Base-by-base conservation (phyloP, 2,113 vertebrate genomes). In the Coturnix japonica region DNA sequence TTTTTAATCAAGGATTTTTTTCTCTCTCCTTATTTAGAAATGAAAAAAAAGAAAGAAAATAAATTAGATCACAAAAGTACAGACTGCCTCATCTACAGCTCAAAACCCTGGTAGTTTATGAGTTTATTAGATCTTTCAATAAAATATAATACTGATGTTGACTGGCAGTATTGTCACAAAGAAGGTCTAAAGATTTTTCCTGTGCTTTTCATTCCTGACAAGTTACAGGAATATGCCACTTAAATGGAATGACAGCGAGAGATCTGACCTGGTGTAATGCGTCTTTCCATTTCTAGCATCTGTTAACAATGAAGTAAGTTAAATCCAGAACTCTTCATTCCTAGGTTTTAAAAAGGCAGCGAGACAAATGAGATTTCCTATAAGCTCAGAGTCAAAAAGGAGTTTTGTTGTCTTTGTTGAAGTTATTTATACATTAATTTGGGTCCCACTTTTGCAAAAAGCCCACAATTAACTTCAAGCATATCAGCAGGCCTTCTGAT, bases 221-320 rank as follows among this genome's bases (percentile, higher is more conserved):
- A 93, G 66, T 75, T 89, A 85, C 82, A 96, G 82, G 96, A 95
- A 95, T 91, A 86, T 69, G 82, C 84, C 92, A 94, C 78, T 95
- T 96, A 78, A 96, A 85, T 51, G 39, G 66, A 96, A 93, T 76
- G 86, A 95, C 43, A 91, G 84, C 70, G 85, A 95, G 67, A 95
- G 43, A 96, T 85, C 46, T 86, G 91, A 92, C 94, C 93, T 76
- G 81, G 60, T 97, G 75, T 66, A 75, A 78, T 20, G 61, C 87
- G 85, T 83, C 84, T 95, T 94, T 90, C 84, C 84, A 83, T 92
- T 96, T 89, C 5, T 8, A 79, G 69, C 25, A 1, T 28, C 53
- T 72, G 56, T n/a, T 66, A 94, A 94, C 67, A 85, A 67, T 39
- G 47, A 81, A 25, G 56, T 37, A 75, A 14, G 72, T 69, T 85